phyloP scores from a whole-genome alignment of 2,113 vertebrate species.

The Spheniscus mendiculus region DNA sequence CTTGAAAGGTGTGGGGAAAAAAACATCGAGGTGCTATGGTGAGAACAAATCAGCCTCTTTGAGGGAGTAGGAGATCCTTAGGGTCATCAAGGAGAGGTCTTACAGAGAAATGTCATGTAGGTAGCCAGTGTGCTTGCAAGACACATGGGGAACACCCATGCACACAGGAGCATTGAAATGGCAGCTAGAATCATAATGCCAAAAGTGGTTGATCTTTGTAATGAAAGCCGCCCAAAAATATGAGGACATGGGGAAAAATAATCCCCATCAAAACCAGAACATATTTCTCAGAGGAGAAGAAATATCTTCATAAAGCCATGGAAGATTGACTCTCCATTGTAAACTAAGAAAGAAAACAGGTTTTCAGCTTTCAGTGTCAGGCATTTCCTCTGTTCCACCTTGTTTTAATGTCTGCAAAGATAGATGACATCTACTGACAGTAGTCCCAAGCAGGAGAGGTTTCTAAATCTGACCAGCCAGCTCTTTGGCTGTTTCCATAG shows the following conservation, averaged over 20 bases:
- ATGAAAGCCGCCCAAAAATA: not conserved
- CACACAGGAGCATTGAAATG: not conserved
- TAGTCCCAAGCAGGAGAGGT: not conserved
- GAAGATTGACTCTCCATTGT: not conserved
- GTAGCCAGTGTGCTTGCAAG: not conserved
- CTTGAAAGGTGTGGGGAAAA: not conserved
- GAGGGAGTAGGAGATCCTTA: not conserved
- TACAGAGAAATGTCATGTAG: not conserved
- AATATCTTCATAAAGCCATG: not conserved
- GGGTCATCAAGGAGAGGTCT: not conserved
- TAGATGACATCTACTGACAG: not conserved
- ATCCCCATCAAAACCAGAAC: not conserved
- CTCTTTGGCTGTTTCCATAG: conserved; percentile 34
- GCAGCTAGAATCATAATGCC: not conserved
- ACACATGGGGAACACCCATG: not conserved
- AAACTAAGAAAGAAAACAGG: not conserved
- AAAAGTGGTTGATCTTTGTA: not conserved
- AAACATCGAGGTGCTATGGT: not conserved
- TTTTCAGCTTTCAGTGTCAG: not conserved
- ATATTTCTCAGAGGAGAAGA: not conserved
- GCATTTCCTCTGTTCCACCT: not conserved
- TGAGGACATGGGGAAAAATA: not conserved
- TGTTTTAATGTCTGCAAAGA: not conserved
- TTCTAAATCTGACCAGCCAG: not conserved
- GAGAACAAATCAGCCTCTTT: not conserved